phyloP scores from a whole-genome alignment of 2,797 vertebrate genomes.

The Chiropotes sagulatus region DNA sequence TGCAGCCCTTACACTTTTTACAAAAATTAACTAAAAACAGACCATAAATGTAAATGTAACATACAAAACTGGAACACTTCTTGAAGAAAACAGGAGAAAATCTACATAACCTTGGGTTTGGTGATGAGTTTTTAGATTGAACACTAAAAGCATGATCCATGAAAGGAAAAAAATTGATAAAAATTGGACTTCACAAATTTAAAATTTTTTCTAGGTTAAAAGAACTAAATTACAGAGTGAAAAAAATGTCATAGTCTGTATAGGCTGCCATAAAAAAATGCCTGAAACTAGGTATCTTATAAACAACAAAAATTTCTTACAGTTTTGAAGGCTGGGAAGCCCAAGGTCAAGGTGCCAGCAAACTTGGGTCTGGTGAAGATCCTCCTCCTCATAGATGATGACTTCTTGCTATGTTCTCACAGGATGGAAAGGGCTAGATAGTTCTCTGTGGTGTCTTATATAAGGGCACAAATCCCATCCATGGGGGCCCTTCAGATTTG shows the following conservation, averaged over 20 bases:
- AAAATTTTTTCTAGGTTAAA: neutral
- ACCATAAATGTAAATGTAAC: neutral
- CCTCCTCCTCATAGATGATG: neutral
- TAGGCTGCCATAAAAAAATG: neutral
- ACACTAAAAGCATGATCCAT: neutral
- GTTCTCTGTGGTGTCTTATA: neutral
- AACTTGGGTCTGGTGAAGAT: neutral
- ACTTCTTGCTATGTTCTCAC: neutral
- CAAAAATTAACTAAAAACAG: neutral
- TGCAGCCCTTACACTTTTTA: neutral
- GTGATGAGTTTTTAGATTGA: neutral
- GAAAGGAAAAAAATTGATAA: neutral
- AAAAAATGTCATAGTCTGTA: neutral
- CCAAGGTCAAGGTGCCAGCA: neutral
- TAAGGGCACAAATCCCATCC: neutral
- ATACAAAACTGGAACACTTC: neutral
- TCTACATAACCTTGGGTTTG: neutral
- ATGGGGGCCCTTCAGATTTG: neutral
- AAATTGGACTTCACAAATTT: neutral
- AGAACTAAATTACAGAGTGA: neutral
- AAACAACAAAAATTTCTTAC: neutral
- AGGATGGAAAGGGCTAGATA: neutral
- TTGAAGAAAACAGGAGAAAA: neutral
- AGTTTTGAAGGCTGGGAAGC: neutral
- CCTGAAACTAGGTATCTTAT: neutral